phyloP scores from a whole-genome alignment of 2,888 invertebrate species.

The Rhamphomyia laevipes region DNA sequence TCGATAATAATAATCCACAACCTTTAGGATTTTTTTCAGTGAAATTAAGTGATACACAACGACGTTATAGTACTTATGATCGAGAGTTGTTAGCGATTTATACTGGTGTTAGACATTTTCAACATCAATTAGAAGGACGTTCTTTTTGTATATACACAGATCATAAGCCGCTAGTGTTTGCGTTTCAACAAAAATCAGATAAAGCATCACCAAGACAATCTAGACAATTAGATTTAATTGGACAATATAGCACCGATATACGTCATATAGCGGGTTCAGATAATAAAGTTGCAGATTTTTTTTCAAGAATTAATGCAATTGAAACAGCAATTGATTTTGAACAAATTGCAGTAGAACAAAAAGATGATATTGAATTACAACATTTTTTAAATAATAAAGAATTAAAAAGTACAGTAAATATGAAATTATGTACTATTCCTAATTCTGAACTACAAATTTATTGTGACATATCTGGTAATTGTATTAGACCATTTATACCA shows the following conservation, averaged over 20 bases:
- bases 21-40: conserved; percentile 30
- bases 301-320: conserved; percentile 17
- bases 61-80: conserved; percentile 27
- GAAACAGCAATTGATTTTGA: conserved; percentile 2
- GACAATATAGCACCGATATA: conserved; percentile 12
- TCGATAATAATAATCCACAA: conserved; percentile 18
- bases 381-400: conserved; percentile 4
- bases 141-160: conserved; percentile 14
- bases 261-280: conserved; percentile 12
- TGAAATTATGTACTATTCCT: too few species aligned
- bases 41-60: conserved; percentile 23
- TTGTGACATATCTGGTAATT: conserved; percentile 4
- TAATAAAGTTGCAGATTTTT: conserved; percentile 12
- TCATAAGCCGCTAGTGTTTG: conserved; percentile 19
- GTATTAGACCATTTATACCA: conserved; percentile 4
- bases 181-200: conserved; percentile 22
- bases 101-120: conserved; percentile 22
- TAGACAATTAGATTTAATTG: conserved; percentile 26
- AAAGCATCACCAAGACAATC: conserved; percentile 27
- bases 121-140: conserved; percentile 14
- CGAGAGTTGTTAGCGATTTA: conserved; percentile 31
- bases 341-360: conserved; percentile 6
- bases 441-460: too few species aligned
- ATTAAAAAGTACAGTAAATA: too few species aligned
- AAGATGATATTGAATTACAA: conserved; percentile 7